Evolutionary conservation across 2,797 vertebrate genomes (phyloP).

Genomic region (Galagoides demidoff): DNA sequence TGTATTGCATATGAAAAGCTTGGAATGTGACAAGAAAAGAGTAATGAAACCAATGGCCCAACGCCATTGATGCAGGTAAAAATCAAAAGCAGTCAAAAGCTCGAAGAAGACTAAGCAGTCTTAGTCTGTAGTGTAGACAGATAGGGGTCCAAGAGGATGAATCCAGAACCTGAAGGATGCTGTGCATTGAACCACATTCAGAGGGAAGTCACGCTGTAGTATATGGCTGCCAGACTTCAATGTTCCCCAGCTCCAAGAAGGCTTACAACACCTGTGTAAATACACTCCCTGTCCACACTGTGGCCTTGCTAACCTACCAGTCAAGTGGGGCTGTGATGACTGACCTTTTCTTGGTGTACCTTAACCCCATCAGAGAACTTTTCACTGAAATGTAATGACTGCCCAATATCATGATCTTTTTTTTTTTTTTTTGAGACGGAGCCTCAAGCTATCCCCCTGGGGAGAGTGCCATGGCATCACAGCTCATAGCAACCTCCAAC

Average conservation of each 20-base stretch:
- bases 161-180: neutral
- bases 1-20: neutral
- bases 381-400: neutral
- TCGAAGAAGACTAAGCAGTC: neutral
- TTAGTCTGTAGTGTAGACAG: neutral
- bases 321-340: neutral
- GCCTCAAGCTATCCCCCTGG: too few relatives aligned
- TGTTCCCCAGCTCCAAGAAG: neutral
- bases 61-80: neutral
- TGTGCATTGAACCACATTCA: neutral
- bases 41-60: neutral
- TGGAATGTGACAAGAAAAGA: neutral
- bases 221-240: neutral
- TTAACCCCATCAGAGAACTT: neutral
- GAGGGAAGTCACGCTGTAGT: neutral
- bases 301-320: neutral
- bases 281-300: neutral
- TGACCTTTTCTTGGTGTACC: neutral
- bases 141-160: neutral
- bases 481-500: too few relatives aligned
- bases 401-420: neutral
- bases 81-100: neutral
- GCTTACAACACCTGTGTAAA: neutral
- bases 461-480: too few relatives aligned
- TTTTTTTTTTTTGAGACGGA: too few relatives aligned